Evolutionary conservation across 2,113 vertebrate species (phyloP), one percentile per base, ranked within the genome.

Genomic region (Tauraco erythrolophus): DNA sequence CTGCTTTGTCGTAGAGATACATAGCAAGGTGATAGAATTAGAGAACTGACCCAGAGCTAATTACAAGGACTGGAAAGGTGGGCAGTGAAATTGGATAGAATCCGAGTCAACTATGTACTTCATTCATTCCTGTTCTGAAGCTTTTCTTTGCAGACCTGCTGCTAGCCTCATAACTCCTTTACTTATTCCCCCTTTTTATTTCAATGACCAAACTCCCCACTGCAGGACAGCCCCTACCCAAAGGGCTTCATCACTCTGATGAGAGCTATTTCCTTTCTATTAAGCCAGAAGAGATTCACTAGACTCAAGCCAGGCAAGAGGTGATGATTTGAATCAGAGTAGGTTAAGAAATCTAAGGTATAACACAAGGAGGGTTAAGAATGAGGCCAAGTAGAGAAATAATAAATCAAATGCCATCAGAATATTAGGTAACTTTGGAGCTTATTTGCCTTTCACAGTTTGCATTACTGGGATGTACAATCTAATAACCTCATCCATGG

Each of bases 401-500:
- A 89, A 90, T 78, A 84, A 84, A 89, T 68, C 19, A 80, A 83
- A 84, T 61, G 56, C 37, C 54, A 51, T 14, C 7, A 70, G 58
- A 90, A 65, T 81, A 94, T 94, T 76, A 58, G 31, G n/a, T 84
- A 78, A 84, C 84, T 92, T 92, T 77, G 71, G 68, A 80, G 88
- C 8, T 95, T 94, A 91, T 97, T 95, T 95, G 50, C 65, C 54
- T 92, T 97, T 92, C 64, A 78, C 45, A 68, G 24, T 35, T 89
- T 82, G n/a, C 41, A 10, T 71, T 91, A 65, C 35, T 61, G 53
- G 37, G 28, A 57, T 30, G 28, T 54, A 75, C 33, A 72, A 50
- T 48, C 24, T 43, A 68, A 77, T 86, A 88, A 81, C 18, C 19
- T 48, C 28, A 45, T 75, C 56, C 33, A 51, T 7, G 18, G 66